Base-by-base conservation (phyloP, 2,113 vertebrate genomes). In the Hemicordylus capensis region DNA sequence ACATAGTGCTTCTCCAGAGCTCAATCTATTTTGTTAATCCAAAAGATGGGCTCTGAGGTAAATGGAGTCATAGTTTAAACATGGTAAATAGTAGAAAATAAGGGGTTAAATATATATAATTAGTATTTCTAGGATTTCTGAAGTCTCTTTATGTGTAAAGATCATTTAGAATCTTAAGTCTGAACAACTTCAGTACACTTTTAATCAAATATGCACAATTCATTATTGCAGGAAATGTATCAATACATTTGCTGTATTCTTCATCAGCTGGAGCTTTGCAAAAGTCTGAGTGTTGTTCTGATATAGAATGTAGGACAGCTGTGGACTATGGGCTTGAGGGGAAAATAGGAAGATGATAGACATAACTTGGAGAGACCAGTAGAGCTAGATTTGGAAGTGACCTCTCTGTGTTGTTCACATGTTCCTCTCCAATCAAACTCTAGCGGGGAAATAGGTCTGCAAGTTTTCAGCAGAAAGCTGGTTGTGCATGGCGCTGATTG, bases 1-100 rank as follows among this genome's bases (percentile, higher is more conserved):
- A 72, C 66, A 58, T 6, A 59, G 75, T 77, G 63, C 64, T 77
- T 77, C 14, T 11, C 51, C 26, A 20, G 37, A 85, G 54, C 17
- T 85, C 64, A 78, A 37, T 85, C 74, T 85, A 54, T 77, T 77
- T 85, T 78, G 28, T 69, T 59, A 72, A 79, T 67, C 73, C 46
- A 84, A 66, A 84, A 54, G n/a, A 76, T 31, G 46, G 22, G 9
- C 17, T 31, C 20, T 84, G 61, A 39, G 12, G n/a, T 46, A 28
- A 70, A 78, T 59, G 54, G 24, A 39, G 64, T 66, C 34, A 76
- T 58, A 58, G 34, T 28, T 72, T 72, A 58, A 82, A 59, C 51
- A 72, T 42, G 31, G 37, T 58, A 37, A 58, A 31, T 26, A 42
- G 14, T 42, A 81, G 14, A 58, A 42, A 19, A 67, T 37, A 34